Conservation (phyloP, 2,113 vertebrate genomes). For the Scatophagus argus region DNA sequence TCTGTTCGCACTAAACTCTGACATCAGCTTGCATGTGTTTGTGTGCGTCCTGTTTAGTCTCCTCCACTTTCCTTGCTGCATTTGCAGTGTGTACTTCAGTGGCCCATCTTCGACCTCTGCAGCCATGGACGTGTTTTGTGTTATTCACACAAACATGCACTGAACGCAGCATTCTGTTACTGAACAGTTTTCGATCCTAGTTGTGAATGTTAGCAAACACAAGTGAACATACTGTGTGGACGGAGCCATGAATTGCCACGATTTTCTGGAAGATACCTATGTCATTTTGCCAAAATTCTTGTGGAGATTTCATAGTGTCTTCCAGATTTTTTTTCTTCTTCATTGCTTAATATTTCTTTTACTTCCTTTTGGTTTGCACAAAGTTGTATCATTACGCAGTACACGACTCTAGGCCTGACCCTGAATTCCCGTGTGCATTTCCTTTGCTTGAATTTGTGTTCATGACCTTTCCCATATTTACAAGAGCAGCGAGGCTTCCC, state of each 20-base stretch:
- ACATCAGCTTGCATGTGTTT: constrained; percentile 24
- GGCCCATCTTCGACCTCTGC: constrained; percentile 70
- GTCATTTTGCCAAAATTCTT: not conserved
- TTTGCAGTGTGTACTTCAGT: constrained; percentile 25
- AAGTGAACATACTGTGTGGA: constrained; percentile 48
- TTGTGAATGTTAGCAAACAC: constrained; percentile 75
- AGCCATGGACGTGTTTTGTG: constrained; percentile 42
- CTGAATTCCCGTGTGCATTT: not conserved
- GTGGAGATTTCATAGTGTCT: not conserved
- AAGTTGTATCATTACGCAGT: not conserved
- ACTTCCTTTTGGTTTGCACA: not conserved
- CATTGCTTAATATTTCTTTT: not conserved
- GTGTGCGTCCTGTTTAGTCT: not conserved
- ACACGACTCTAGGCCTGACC: not conserved
- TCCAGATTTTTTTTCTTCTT: not conserved
- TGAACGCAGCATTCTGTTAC: constrained; percentile 7
- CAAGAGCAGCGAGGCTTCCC: constrained; percentile 23
- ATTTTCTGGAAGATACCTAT: constrained; percentile 28
- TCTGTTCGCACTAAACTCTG: constrained; percentile 13
- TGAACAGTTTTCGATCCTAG: constrained; percentile 52
- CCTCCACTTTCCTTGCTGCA: constrained; percentile 21
- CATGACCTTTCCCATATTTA: constrained; percentile 33
- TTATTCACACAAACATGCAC: constrained; percentile 34
- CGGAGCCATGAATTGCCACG: not conserved
- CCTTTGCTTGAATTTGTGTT: not conserved